Conservation (phyloP, 2,113 vertebrate species). For the Microtus ochrogaster region DNA sequence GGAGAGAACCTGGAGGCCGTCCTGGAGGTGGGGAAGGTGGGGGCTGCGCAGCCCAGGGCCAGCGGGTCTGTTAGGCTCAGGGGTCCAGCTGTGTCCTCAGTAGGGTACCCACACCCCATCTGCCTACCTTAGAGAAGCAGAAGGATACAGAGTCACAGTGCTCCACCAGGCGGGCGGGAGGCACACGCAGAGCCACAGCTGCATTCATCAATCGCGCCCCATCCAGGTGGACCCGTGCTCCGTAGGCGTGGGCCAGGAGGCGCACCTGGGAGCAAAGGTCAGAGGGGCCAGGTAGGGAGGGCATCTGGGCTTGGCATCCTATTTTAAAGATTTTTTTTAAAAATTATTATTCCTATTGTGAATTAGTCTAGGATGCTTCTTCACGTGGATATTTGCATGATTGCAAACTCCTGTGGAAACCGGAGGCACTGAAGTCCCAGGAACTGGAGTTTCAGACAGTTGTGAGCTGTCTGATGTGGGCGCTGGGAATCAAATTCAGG, state of each 20-base stretch:
- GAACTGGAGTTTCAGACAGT: too few relatives aligned
- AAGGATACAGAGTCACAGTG: constrained; percentile 91
- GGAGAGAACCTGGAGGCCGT: neutral
- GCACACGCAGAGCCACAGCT: constrained; percentile 84
- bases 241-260: constrained; percentile 84
- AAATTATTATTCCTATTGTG: neutral
- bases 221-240: constrained; percentile 91
- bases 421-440: neutral
- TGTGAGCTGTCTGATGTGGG: neutral
- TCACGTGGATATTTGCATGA: neutral
- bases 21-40: neutral
- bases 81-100: too few relatives aligned
- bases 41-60: neutral
- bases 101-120: too few relatives aligned
- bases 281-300: neutral
- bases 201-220: constrained; percentile 92
- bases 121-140: constrained; percentile 92
- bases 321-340: neutral
- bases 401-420: neutral
- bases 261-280: constrained; percentile 83
- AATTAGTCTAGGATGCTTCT: neutral
- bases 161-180: constrained; percentile 87
- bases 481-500: neutral
- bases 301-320: neutral
- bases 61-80: neutral